Conservation (phyloP, 1,140 invertebrate species). For the Drosophila rufa region DNA sequence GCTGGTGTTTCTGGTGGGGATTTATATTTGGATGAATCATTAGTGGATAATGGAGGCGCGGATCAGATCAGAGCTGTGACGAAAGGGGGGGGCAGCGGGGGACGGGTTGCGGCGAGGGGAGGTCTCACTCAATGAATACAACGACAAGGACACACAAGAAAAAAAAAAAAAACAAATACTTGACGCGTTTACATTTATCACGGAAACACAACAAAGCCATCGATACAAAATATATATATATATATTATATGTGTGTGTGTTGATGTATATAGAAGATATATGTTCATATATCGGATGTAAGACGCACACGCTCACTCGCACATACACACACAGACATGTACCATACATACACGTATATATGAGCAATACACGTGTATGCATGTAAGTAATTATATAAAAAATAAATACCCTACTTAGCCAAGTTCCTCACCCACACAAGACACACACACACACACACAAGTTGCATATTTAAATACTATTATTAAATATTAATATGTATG, state of each 20-base stretch:
- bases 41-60: slow-evolving; percentile 1
- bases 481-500: slow-evolving; percentile 41
- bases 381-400: slow-evolving; percentile 57
- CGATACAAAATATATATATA: slow-evolving; percentile 74
- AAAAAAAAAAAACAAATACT: slow-evolving; percentile 21
- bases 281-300: slow-evolving; percentile 30
- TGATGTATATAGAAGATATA: slow-evolving; percentile 31
- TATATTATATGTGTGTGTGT: slow-evolving; percentile 2
- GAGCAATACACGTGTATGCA: slow-evolving; percentile 10
- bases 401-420: slow-evolving; percentile 79
- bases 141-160: slow-evolving; percentile 34
- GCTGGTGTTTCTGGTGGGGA: slow-evolving; percentile 13
- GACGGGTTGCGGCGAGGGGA: slow-evolving; percentile 10
- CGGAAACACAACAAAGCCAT: slow-evolving; percentile 82
- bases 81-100: slow-evolving; percentile 3
- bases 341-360: slow-evolving; percentile 8
- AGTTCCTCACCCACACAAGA: slow-evolving; percentile 54
- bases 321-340: slow-evolving; percentile 21
- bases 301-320: slow-evolving; percentile 4
- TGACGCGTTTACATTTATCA: slow-evolving; percentile 79
- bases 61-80: background rate
- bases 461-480: slow-evolving; percentile 35
- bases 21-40: slow-evolving; percentile 8
- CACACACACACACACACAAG: slow-evolving; percentile 28
- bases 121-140: slow-evolving; percentile 43